Percentiles rank a stretch among this genome's conserved stretches.
Evolutionary conservation across 2,888 invertebrate species (phyloP).

Genomic region (Tiphia femorata): DNA sequence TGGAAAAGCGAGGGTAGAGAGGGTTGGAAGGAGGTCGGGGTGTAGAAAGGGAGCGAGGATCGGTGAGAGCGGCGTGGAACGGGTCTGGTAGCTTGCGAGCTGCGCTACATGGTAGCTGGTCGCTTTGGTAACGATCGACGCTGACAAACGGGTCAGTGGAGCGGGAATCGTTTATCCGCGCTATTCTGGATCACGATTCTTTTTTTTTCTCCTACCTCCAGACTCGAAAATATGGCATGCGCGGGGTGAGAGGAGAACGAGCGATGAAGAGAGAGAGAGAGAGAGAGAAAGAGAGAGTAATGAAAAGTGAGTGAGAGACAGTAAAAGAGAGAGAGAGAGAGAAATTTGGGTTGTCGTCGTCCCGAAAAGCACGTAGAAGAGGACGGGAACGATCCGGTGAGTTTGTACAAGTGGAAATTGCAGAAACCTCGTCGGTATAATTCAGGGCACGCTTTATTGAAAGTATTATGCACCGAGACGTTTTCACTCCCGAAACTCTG

Average conservation of each 20-base stretch:
- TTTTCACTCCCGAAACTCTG: too few relatives aligned
- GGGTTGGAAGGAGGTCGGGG: not conserved
- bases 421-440: too few relatives aligned
- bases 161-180: constrained; percentile 33
- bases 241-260: not conserved
- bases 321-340: not conserved
- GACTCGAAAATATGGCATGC: not conserved
- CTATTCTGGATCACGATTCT: not conserved
- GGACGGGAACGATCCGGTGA: too few relatives aligned
- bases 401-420: too few relatives aligned
- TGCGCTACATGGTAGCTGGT: constrained; percentile 22
- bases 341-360: too few relatives aligned
- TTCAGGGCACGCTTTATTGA: too few relatives aligned
- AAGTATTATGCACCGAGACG: too few relatives aligned
- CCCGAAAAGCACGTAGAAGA: too few relatives aligned
- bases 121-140: constrained; percentile 40
- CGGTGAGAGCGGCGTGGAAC: not conserved
- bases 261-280: not conserved
- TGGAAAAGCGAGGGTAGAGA: not conserved
- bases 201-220: not conserved
- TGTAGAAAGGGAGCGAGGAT: not conserved
- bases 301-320: not conserved
- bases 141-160: constrained; percentile 39
- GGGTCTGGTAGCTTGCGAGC: constrained; percentile 15
- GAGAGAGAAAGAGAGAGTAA: not conserved